These are phyloP conservation scores for Sphenopsis melanotis DNA, from an alignment of 2,797 vertebrate species.

Conservation along the genomic window DNA sequence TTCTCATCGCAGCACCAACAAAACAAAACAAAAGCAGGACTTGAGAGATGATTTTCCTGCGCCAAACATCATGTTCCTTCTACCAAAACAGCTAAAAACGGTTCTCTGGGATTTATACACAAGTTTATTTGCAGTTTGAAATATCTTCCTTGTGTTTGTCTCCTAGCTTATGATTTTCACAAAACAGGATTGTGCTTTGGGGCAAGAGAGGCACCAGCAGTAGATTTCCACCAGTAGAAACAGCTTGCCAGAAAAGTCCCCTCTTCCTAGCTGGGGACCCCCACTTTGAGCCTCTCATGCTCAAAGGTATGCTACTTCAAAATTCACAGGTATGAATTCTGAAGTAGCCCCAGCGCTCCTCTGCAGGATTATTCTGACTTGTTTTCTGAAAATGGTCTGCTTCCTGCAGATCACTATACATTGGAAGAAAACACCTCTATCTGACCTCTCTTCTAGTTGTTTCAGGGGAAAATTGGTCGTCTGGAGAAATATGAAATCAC, in stretches of 20 bases:
- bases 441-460: background rate
- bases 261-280: background rate
- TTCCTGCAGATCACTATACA: background rate
- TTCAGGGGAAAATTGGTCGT: conserved; percentile 1
- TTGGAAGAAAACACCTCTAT: background rate
- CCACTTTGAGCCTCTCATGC: background rate
- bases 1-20: background rate
- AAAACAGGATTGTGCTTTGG: background rate
- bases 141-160: background rate
- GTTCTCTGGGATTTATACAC: background rate
- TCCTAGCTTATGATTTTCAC: background rate
- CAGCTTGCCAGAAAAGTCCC: background rate
- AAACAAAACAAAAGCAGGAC: background rate
- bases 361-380: background rate
- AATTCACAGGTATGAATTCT: background rate
- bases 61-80: background rate
- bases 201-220: background rate
- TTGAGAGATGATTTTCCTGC: background rate
- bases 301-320: background rate
- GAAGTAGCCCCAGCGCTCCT: background rate
- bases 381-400: background rate
- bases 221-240: background rate
- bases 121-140: background rate
- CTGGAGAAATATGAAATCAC: background rate
- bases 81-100: background rate